Conservation (phyloP, 2,797 vertebrate species). For the Sebastes elongatus region DNA sequence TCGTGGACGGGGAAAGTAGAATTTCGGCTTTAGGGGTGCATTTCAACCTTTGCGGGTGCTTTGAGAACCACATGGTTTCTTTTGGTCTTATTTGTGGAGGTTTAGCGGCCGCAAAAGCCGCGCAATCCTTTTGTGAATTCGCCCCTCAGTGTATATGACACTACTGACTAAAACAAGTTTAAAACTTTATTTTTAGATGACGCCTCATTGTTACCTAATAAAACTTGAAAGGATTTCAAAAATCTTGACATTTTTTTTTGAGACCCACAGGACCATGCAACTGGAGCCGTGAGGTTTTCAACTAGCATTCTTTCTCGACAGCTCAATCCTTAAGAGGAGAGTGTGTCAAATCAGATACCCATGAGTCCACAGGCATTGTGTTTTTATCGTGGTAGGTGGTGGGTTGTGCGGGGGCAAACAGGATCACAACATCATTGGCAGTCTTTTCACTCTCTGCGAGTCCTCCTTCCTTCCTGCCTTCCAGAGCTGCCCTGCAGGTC, state of each 20-base stretch:
- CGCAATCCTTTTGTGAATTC: neutral
- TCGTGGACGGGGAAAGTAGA: too few relatives aligned
- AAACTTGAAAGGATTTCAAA: neutral
- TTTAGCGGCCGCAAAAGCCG: neutral
- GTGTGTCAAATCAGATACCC: conserved; percentile 3
- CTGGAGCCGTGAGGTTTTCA: neutral
- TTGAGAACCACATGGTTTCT: neutral
- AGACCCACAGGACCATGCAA: neutral
- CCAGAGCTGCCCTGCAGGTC: conserved; percentile 50
- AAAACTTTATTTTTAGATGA: neutral
- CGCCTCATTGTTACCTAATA: neutral
- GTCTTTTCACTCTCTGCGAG: conserved; percentile 10
- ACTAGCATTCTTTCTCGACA: neutral
- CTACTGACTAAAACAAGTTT: neutral
- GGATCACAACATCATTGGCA: conserved; percentile 24
- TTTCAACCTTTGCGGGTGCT: neutral
- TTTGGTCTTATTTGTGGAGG: neutral
- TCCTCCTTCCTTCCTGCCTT: conserved; percentile 1
- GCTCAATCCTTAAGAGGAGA: neutral
- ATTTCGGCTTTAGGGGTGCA: too few relatives aligned
- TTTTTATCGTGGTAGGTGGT: conserved; percentile 5
- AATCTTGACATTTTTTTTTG: neutral
- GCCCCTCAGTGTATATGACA: neutral
- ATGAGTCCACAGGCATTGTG: neutral
- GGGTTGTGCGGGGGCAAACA: neutral